Conservation (phyloP, 2,797 vertebrate species). For the Brotogeris chrysoptera region DNA sequence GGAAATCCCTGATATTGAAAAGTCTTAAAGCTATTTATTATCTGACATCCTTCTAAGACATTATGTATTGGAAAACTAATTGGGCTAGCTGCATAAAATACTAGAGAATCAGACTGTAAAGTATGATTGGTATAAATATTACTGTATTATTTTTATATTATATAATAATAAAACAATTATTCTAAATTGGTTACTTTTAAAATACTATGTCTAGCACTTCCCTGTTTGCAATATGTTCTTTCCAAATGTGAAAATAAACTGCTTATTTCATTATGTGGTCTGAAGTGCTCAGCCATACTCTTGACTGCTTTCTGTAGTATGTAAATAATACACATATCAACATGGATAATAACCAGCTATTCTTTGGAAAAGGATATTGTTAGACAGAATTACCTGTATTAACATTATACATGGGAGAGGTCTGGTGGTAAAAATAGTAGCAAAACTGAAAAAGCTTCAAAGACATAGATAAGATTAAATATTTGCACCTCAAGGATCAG, state of each 20-base stretch:
- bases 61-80: not conserved
- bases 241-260: not conserved
- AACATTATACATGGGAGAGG: not conserved
- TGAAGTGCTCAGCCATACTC: not conserved
- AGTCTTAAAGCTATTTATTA: not conserved
- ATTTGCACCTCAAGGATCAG: not conserved
- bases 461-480: not conserved
- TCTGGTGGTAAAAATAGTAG: not conserved
- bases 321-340: not conserved
- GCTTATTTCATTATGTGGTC: not conserved
- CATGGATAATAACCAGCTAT: not conserved
- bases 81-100: not conserved
- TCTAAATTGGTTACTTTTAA: not conserved
- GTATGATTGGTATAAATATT: not conserved
- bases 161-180: not conserved
- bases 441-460: not conserved
- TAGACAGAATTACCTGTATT: not conserved
- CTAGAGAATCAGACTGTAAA: not conserved
- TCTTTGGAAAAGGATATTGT: not conserved
- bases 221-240: not conserved
- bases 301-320: not conserved
- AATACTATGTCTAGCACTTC: not conserved
- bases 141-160: not conserved
- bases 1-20: not conserved
- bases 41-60: not conserved